These are phyloP conservation scores for Scalopus aquaticus DNA, from an alignment of 2,113 vertebrate species.

Conservation along the genomic window DNA sequence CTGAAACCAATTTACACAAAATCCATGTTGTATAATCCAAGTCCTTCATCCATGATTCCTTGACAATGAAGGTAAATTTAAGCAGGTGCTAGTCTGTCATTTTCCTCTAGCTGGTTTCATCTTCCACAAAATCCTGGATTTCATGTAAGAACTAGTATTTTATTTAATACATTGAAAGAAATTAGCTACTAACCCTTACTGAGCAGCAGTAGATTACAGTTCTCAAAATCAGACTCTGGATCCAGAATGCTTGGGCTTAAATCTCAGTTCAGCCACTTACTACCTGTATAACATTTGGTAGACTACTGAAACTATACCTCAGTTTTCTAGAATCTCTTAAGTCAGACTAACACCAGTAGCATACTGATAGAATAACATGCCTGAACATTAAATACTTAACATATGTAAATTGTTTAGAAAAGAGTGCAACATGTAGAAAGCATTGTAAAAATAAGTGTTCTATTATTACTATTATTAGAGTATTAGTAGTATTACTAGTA, in stretches of 20 bases:
- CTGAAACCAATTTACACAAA: background rate
- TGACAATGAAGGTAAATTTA: background rate
- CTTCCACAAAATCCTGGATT: constrained; percentile 15
- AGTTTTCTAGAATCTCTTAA: constrained; percentile 24
- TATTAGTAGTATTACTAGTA: no score
- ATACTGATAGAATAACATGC: background rate
- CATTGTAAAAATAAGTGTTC: background rate
- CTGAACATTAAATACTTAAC: background rate
- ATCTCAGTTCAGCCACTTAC: background rate
- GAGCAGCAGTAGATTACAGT: background rate
- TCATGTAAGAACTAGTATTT: constrained; percentile 20
- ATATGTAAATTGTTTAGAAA: background rate
- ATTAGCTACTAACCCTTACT: background rate
- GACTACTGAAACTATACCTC: background rate
- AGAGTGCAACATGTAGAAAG: background rate
- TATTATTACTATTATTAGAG: background rate
- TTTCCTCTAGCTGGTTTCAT: background rate
- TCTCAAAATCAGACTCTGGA: constrained; percentile 18
- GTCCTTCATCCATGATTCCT: background rate
- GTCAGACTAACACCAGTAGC: background rate
- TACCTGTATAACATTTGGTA: background rate
- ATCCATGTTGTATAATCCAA: background rate
- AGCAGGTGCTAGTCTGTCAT: background rate
- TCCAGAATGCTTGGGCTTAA: background rate
- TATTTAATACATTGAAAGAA: constrained; percentile 7